Base-by-base conservation (phyloP, 2,797 vertebrate genomes). In the Mallotus villosus region DNA sequence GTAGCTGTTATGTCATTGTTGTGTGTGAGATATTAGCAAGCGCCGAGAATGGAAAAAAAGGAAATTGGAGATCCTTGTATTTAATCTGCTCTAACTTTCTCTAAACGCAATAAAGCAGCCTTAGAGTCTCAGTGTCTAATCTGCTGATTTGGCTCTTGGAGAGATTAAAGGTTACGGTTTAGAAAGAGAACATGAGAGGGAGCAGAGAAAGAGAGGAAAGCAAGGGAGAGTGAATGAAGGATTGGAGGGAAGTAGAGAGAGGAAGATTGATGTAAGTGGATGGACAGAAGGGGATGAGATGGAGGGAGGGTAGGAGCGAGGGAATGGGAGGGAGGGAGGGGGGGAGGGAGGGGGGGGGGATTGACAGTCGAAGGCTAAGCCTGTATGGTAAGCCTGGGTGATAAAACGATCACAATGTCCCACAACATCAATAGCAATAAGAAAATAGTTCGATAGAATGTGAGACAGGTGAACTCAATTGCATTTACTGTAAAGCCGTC, bases 21-120 rank as follows among this genome's bases (percentile, higher is more conserved):
- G 68, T 74, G 25, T 60, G 70, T 68, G 27, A 25, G 4, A 72
- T 79, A 4, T 67, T 0, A 12, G 29, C 32, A 17, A 67, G 22
- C 41, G 70, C 61, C 65, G 63, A 61, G 80, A 76, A 82, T 63
- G 67, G 78, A 81, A 81, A 68, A 81, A 82, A 68, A 73, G 69
- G 29, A 58, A 74, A 76, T 69, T 61, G 74, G 17, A 32, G 77
- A 84, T 85, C 85, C 75, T 86, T 85, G 84, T 81, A 78, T 88
- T 89, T 87, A 90, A 92, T 92, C 88, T 89, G 72, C 81, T 83
- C 80, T 84, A 87, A 87, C 87, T 91, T 91, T 90, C 87, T 85
- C 83, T 80, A 83, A 88, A 89, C 60, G 68, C 70, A 86, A 78
- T 84, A 86, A 86, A 91, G 22, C 32, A 71, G 37, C 37, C 37